A percentile compares a stretch with the other conserved stretches of the same genome.
Conservation (phyloP, 2,797 vertebrate genomes). For the Alcedo quadribrachys region DNA sequence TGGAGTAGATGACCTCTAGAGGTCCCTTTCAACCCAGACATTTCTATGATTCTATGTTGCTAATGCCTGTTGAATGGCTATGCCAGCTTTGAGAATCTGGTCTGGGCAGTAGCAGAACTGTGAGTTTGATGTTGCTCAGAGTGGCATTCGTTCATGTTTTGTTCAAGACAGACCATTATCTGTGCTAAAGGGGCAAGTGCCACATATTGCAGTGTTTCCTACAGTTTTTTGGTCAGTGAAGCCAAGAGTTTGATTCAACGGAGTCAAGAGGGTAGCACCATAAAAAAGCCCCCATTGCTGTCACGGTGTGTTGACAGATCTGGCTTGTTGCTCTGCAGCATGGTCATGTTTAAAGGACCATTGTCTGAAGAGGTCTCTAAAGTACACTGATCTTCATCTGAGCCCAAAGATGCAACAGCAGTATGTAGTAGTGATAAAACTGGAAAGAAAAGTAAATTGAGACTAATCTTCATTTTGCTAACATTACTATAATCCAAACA, state of each 20-base stretch:
- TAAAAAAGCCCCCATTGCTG: neutral
- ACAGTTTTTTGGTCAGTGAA: neutral
- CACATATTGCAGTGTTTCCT: neutral
- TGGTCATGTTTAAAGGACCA: neutral
- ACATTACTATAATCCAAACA: neutral
- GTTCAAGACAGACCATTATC: neutral
- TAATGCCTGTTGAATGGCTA: neutral
- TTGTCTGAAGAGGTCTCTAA: neutral
- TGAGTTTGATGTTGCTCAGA: neutral
- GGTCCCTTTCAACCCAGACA: too few relatives aligned
- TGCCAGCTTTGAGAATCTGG: neutral
- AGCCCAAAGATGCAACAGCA: neutral
- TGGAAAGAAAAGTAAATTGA: neutral
- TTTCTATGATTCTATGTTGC: neutral
- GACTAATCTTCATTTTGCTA: neutral
- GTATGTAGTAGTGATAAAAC: neutral
- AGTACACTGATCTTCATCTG: neutral
- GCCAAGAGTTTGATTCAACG: neutral
- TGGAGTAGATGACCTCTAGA: too few relatives aligned
- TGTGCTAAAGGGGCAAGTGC: neutral
- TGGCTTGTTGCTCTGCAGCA: neutral
- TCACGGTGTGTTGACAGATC: accelerated
- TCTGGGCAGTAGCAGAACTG: neutral
- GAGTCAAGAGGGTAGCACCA: neutral
- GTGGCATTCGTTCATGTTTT: neutral